Evolutionary conservation across 2,113 vertebrate genomes (phyloP).

Genomic region (Carettochelys insculpta): DNA sequence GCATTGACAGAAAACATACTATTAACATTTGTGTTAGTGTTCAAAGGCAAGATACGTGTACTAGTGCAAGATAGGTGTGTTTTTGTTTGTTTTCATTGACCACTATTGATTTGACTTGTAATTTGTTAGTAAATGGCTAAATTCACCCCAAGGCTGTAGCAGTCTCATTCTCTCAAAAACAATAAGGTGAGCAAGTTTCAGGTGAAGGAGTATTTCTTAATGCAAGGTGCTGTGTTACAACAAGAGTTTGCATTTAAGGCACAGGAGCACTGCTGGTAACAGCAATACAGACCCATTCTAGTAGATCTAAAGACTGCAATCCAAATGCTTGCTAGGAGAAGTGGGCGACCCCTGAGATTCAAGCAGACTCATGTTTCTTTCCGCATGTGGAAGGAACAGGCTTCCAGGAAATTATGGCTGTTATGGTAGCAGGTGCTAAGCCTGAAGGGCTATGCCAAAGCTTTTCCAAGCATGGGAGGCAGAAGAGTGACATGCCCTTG

Average conservation of each 20-base stretch:
- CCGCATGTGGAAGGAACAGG: fast-evolving
- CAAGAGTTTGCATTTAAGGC: neutral
- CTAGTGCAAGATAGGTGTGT: neutral
- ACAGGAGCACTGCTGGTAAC: neutral
- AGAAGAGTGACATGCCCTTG: fast-evolving
- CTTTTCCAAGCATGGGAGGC: neutral
- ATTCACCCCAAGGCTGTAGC: neutral
- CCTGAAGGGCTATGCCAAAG: neutral
- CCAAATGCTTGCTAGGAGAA: neutral
- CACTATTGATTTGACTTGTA: neutral
- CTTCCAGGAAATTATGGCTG: neutral
- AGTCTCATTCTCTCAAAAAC: neutral
- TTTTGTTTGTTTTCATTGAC: neutral
- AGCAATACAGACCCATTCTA: neutral
- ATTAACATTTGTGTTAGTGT: neutral
- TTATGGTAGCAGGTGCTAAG: neutral
- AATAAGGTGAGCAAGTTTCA: neutral
- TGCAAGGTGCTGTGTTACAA: neutral
- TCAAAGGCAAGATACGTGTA: neutral
- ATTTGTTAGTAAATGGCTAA: neutral
- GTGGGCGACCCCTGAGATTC: neutral
- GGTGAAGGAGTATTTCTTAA: neutral
- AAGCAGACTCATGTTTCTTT: neutral
- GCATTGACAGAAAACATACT: neutral
- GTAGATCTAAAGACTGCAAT: neutral